phyloP scores from a whole-genome alignment of 2,113 vertebrate genomes.

The Falcunculus frontatus region DNA sequence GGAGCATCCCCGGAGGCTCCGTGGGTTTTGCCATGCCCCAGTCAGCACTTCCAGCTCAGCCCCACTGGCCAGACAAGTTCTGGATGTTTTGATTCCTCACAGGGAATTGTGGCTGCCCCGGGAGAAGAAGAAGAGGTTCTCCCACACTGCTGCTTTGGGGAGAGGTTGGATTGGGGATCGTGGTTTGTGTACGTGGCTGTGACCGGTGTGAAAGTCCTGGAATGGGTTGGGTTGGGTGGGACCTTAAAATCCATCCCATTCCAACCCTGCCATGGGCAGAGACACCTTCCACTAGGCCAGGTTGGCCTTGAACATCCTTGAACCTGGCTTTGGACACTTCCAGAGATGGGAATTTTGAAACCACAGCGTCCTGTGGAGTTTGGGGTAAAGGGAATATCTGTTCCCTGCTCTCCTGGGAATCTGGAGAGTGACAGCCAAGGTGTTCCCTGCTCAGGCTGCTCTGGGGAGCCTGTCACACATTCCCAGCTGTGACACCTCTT shows the following conservation, averaged over 20 bases:
- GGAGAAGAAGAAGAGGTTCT: neutral
- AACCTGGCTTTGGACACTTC: neutral
- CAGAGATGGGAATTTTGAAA: neutral
- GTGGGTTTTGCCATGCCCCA: neutral
- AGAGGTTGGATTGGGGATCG: neutral
- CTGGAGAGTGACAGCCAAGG: neutral
- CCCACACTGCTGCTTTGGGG: neutral
- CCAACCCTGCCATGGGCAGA: neutral
- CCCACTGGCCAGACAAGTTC: neutral
- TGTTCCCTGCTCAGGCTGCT: neutral
- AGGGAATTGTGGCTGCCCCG: neutral
- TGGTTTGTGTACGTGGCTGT: accelerated
- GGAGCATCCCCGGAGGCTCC: neutral
- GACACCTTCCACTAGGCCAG: neutral
- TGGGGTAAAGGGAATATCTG: neutral
- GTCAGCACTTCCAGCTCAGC: neutral
- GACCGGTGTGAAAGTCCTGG: neutral
- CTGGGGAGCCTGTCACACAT: neutral
- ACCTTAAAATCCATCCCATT: neutral
- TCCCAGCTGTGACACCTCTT: neutral
- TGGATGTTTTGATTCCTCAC: neutral
- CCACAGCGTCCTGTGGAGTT: neutral
- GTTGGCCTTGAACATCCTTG: neutral
- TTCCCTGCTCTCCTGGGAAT: neutral
- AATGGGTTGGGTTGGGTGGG: neutral